Conservation (phyloP, 2,888 invertebrate genomes). For the Heteropelma amictum region DNA sequence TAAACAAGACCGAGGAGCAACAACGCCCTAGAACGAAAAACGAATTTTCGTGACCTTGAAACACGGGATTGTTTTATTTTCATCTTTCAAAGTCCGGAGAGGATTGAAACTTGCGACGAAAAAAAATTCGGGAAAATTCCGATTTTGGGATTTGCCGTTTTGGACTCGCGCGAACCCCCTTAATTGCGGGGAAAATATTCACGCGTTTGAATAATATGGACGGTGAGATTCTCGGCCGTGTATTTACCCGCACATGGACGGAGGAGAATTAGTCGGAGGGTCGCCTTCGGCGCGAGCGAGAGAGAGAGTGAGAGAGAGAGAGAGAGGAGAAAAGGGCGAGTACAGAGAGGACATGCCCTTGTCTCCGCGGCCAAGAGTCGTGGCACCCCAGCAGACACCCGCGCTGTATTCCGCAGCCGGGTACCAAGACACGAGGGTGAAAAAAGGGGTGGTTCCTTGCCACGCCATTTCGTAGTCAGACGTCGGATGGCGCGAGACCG, state of each 20-base stretch:
- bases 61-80: no score
- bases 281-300: constrained; percentile 14
- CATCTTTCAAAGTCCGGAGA: no score
- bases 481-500: constrained; percentile 43
- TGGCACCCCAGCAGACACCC: not conserved
- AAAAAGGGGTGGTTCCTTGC: constrained; percentile 60
- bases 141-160: no score
- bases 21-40: no score
- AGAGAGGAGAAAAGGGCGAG: constrained; percentile 3
- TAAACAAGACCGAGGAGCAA: no score
- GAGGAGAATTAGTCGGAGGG: constrained; percentile 40
- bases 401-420: constrained; percentile 20
- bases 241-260: not conserved
- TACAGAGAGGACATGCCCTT: constrained; percentile 29
- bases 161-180: no score
- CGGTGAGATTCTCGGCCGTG: no score
- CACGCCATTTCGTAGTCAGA: constrained; percentile 63
- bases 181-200: no score
- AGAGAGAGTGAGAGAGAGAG: not conserved
- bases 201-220: no score
- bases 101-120: no score
- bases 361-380: constrained; percentile 29
- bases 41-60: no score
- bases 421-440: constrained; percentile 52
- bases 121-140: no score